Percentiles rank a stretch among this genome's conserved stretches.
phyloP scores from a whole-genome alignment of 2,797 vertebrate species.

The Myotis findleyi region DNA sequence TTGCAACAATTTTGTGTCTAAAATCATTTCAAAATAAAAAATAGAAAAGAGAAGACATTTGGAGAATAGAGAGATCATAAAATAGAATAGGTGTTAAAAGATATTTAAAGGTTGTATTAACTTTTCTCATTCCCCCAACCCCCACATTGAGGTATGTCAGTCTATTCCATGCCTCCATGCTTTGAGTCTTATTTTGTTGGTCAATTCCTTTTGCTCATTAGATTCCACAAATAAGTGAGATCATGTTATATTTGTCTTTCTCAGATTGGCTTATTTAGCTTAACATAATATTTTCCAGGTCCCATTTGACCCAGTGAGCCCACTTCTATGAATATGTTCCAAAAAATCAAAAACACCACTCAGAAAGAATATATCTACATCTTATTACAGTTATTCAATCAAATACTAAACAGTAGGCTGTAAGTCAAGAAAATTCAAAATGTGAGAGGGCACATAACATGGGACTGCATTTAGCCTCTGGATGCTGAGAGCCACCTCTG shows the following conservation, averaged over 20 bases:
- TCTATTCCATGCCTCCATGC: too few species aligned
- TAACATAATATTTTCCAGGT: too few species aligned
- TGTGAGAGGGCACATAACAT: not conserved
- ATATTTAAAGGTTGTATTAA: not conserved
- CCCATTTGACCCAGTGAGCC: not conserved
- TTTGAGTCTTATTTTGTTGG: too few species aligned
- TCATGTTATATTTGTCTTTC: too few species aligned
- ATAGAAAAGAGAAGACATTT: not conserved
- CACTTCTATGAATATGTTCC: not conserved
- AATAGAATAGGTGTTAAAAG: not conserved
- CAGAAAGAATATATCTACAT: not conserved
- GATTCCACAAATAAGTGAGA: too few species aligned
- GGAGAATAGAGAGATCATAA: not conserved
- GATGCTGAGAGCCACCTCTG: not conserved
- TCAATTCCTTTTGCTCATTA: too few species aligned
- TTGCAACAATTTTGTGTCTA: not conserved
- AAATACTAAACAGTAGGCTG: not conserved
- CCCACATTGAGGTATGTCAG: too few species aligned
- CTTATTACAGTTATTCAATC: not conserved
- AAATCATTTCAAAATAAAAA: not conserved
- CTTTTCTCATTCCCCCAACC: too few species aligned
- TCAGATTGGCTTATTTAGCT: too few species aligned
- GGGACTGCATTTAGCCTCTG: not conserved
- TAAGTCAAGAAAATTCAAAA: not conserved
- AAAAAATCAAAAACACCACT: not conserved